Evolutionary conservation across 2,797 vertebrate genomes (phyloP).

Genomic region (Mormyrus hasselquistii): DNA sequence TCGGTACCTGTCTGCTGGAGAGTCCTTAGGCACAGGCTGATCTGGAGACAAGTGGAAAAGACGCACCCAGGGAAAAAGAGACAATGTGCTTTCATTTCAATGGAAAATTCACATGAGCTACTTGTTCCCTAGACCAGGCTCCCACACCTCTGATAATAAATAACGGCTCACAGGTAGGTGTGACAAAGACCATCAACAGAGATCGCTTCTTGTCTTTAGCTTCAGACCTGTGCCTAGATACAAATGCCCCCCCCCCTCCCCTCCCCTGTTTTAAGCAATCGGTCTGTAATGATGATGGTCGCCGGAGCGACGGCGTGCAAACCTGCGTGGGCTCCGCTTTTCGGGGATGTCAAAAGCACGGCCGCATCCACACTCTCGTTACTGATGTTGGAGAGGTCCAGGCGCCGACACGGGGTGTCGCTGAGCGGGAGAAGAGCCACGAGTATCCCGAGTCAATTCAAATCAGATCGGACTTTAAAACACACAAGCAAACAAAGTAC

Average conservation of each 20-base stretch:
- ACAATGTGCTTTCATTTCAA: not conserved
- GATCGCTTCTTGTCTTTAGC: not conserved
- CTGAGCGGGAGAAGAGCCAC: slow-evolving; percentile 38
- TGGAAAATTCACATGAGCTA: not conserved
- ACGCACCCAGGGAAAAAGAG: not conserved
- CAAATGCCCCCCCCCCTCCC: not conserved
- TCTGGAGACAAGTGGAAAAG: slow-evolving; percentile 12
- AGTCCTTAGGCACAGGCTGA: not conserved
- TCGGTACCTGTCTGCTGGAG: slow-evolving; percentile 21
- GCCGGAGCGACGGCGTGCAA: not conserved
- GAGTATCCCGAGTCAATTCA: not conserved
- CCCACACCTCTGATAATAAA: not conserved
- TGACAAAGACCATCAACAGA: not conserved
- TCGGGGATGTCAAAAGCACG: not conserved
- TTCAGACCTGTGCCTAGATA: not conserved
- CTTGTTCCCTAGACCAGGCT: not conserved
- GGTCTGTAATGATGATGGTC: not conserved
- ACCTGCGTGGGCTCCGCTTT: not conserved
- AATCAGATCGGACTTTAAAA: not conserved
- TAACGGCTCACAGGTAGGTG: not conserved
- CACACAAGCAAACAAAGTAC: not conserved
- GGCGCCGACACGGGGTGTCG: slow-evolving; percentile 51
- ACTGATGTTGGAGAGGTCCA: slow-evolving; percentile 57
- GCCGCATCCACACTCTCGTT: slow-evolving; percentile 22
- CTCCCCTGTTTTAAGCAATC: not conserved